Conservation (phyloP, 2,888 invertebrate genomes). For the Ormyrus thymus region DNA sequence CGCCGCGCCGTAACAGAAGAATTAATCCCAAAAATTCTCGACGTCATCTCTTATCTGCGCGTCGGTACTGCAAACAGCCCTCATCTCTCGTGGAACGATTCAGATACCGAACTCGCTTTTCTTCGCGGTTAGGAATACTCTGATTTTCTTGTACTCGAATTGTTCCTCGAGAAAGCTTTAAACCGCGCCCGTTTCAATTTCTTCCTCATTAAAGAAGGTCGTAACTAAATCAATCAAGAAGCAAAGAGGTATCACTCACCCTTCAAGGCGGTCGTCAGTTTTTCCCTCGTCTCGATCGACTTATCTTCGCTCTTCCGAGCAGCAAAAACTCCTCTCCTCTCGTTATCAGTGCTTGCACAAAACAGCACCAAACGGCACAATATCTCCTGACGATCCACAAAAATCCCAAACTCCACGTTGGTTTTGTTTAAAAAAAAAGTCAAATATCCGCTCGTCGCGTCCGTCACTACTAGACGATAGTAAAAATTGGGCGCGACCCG, state of each 20-base stretch:
- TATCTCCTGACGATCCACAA: no score
- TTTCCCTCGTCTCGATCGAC: conserved; percentile 1
- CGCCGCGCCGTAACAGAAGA: not conserved
- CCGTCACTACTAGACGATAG: conserved; percentile 13
- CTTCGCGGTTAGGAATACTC: no score
- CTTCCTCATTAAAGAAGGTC: no score
- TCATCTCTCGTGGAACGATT: not conserved
- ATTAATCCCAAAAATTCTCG: conserved; percentile 38
- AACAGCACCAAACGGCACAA: conserved; percentile 11
- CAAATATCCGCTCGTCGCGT: not conserved
- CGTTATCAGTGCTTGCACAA: not conserved
- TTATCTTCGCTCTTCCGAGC: not conserved
- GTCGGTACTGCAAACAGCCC: conserved; percentile 39
- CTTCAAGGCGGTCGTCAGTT: conserved; percentile 29
- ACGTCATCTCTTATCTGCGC: conserved; percentile 39
- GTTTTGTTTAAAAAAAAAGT: not conserved
- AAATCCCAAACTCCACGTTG: no score
- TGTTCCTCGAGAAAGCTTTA: not conserved
- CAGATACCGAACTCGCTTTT: not conserved
- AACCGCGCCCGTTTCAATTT: not conserved
- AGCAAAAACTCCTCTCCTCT: not conserved
- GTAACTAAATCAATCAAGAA: not conserved
- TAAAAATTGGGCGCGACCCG: not conserved
- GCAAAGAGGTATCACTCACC: conserved; percentile 28
- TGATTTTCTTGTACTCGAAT: not conserved